phyloP scores from a whole-genome alignment of 2,888 invertebrate species.

The Apamea sordens region DNA sequence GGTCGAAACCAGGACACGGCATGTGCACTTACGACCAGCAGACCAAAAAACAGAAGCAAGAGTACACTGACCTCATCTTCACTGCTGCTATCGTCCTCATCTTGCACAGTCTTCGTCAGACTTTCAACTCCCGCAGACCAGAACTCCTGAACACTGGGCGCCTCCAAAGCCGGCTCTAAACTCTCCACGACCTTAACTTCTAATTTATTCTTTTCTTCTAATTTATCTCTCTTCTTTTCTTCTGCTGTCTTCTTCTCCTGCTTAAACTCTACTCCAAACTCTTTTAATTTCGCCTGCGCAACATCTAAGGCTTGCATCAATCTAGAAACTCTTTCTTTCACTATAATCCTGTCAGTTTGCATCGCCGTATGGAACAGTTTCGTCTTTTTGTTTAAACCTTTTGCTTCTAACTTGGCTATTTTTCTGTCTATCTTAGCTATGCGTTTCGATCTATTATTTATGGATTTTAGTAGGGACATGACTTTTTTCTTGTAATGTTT shows the following conservation, averaged over 20 bases:
- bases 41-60: background rate
- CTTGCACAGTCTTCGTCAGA: conserved; percentile 59
- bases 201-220: conserved; percentile 49
- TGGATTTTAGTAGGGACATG: conserved; percentile 74
- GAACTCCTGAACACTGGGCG: conserved; percentile 85
- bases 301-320: conserved; percentile 73
- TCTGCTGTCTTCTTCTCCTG: conserved; percentile 57
- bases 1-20: background rate
- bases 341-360: conserved; percentile 78
- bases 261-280: conserved; percentile 68
- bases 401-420: conserved; percentile 80
- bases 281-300: conserved; percentile 70
- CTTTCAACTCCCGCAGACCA: conserved; percentile 74
- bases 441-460: conserved; percentile 75
- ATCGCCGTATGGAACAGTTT: conserved; percentile 83
- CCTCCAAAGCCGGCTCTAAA: conserved; percentile 78
- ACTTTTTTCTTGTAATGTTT: conserved; percentile 80
- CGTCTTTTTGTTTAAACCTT: conserved; percentile 74
- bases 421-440: conserved; percentile 76
- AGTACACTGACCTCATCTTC: conserved; percentile 84
- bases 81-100: conserved; percentile 81
- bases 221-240: conserved; percentile 40
- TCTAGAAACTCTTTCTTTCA: conserved; percentile 75
- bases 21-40: background rate
- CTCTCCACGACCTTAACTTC: conserved; percentile 73